Evolutionary conservation across 37 sponge, comb jelly and placozoan genomes (phyloP), one percentile per base, ranked within the genome.

Genomic region (Spongilla lacustris): DNA sequence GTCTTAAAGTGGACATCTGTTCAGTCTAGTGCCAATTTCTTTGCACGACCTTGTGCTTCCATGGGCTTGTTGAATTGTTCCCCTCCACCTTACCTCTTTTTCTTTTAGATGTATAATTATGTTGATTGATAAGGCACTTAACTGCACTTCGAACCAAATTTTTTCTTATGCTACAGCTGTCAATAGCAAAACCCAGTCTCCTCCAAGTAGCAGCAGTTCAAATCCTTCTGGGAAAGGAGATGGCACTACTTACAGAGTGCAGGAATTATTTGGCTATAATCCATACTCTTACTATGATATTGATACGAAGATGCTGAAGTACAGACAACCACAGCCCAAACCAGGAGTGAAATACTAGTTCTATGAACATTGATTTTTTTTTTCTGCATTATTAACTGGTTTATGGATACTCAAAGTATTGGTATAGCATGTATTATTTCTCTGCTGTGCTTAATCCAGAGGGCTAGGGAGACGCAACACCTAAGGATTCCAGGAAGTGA

Each of bases 251-350:
- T 93, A 93, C 86, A 85, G 86, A 70, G 90, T 89, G 23, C 86
- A 71, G 49, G 93, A 93, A 50, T 89, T 89, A 33, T 89, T 77
- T 58, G 13, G 50, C 19, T 93, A 93, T 67, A 86, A 89, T 31
- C 73, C 79, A 25, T n/a, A 71, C 67, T 93, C 93, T 11, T 93
- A 83, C 67, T 93, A 89, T 73, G 93, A 93, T 73, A 78, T 93
- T 50, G 90, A 93, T 1, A 35, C 36, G 50, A 80, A 81, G 0
- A 76, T 93, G 83, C 27, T 67, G 8, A 74, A 77, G 68, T 77
- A 89, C 36, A 34, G 93, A 29, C 78, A 86, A 46, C 75, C 86
- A 66, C 93, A 93, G 74, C 93, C 93, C 8, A 31, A 35, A 2
- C 90, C 90, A 29, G 84, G 75, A 4, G 34, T 25, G 19, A 83